Conservation (phyloP, 1,140 invertebrate species). For the fruit fly (Drosophila melanogaster) region DNA sequence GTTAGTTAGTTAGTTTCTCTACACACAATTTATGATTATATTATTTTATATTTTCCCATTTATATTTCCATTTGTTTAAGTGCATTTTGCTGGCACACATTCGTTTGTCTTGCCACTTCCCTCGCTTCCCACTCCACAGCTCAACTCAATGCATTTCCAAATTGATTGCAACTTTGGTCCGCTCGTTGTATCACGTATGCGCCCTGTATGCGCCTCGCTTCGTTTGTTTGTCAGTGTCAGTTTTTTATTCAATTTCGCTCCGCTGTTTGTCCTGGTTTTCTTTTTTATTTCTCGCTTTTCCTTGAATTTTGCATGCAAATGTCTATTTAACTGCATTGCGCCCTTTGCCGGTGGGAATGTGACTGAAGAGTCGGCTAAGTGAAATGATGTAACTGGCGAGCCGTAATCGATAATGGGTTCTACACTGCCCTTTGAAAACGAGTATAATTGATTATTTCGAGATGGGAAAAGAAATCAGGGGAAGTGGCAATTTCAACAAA, state of each 20-base stretch:
- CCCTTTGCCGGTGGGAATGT: constrained; percentile 41
- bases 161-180: constrained; percentile 81
- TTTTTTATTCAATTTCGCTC: constrained; percentile 74
- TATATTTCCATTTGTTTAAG: neutral
- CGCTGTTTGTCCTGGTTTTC: constrained; percentile 75
- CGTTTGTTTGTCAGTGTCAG: constrained; percentile 65
- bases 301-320: constrained; percentile 76
- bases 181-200: constrained; percentile 58
- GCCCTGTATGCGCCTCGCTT: constrained; percentile 34
- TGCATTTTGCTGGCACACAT: constrained; percentile 32
- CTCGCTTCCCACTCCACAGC: constrained; percentile 18
- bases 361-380: constrained; percentile 51
- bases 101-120: constrained; percentile 30
- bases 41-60: too few species aligned
- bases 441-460: constrained; percentile 28
- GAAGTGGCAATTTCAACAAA: neutral
- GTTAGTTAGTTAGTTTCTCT: too few species aligned
- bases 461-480: neutral
- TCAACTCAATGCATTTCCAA: constrained; percentile 63
- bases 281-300: constrained; percentile 48
- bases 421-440: neutral
- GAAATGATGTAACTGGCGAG: constrained; percentile 77
- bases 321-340: constrained; percentile 80
- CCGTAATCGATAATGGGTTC: constrained; percentile 67
- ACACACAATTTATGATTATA: too few species aligned